phyloP scores from a whole-genome alignment of 1,140 invertebrate genomes.

The Trichonephila clavipes region DNA sequence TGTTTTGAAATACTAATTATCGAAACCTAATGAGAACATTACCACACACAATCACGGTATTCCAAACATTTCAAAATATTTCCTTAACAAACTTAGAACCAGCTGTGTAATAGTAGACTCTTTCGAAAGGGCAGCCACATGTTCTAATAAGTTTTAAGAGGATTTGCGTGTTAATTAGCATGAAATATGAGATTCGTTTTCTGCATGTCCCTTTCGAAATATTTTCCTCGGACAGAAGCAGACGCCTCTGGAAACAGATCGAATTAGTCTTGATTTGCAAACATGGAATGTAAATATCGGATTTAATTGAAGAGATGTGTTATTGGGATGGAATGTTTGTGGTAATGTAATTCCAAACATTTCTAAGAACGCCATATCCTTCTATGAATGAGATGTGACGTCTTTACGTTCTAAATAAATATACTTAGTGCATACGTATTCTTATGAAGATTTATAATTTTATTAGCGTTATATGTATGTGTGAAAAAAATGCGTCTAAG shows the following conservation, averaged over 20 bases:
- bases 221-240: background rate
- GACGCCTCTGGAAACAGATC: background rate
- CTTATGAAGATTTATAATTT: no score
- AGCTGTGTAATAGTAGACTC: background rate
- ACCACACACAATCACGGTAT: background rate
- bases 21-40: background rate
- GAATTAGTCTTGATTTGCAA: constrained; percentile 34
- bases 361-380: no score
- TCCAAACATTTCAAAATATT: background rate
- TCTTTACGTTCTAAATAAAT: no score
- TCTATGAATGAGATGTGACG: no score
- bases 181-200: constrained; percentile 3
- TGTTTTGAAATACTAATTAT: no score
- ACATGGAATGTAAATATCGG: background rate
- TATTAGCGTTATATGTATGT: no score
- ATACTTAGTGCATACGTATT: no score
- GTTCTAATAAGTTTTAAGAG: background rate
- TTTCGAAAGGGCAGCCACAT: background rate
- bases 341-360: no score
- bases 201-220: background rate
- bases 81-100: background rate
- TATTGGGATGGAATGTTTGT: no score
- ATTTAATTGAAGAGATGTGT: no score
- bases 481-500: no score
- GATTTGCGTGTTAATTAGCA: constrained; percentile 34